A percentile compares a stretch with the other conserved stretches of the same genome.
Conservation (phyloP, 2,888 invertebrate species). For the Megastigmus dorsalis region DNA sequence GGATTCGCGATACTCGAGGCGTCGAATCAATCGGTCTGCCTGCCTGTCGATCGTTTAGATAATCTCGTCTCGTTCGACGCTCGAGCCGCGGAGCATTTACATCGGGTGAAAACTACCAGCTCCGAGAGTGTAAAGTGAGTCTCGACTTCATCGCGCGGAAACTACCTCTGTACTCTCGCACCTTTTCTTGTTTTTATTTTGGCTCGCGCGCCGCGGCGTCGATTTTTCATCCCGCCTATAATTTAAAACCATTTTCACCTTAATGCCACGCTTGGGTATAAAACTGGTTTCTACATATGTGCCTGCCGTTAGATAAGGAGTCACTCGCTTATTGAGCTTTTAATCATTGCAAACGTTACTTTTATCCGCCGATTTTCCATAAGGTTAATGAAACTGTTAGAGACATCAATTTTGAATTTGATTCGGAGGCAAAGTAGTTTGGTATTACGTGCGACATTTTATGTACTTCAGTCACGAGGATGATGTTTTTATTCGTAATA, state of each 20-base stretch:
- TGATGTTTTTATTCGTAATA: too few relatives aligned
- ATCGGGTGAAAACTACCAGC: neutral
- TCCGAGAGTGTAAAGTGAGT: too few relatives aligned
- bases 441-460: too few relatives aligned
- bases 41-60: conserved; percentile 33
- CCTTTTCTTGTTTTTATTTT: neutral
- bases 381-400: conserved; percentile 1
- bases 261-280: neutral
- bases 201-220: too few relatives aligned
- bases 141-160: neutral
- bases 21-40: conserved; percentile 26
- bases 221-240: neutral
- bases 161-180: neutral
- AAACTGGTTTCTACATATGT: conserved; percentile 23
- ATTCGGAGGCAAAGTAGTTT: too few relatives aligned
- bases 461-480: too few relatives aligned
- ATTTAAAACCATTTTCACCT: conserved; percentile 30
- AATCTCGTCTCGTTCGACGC: conserved; percentile 13
- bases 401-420: neutral
- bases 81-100: neutral
- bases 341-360: conserved; percentile 1
- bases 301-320: conserved; percentile 10
- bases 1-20: too few relatives aligned
- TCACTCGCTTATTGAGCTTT: conserved; percentile 5
- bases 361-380: neutral